Conservation (phyloP, 2,888 invertebrate genomes). For the Quadriops clusia region DNA sequence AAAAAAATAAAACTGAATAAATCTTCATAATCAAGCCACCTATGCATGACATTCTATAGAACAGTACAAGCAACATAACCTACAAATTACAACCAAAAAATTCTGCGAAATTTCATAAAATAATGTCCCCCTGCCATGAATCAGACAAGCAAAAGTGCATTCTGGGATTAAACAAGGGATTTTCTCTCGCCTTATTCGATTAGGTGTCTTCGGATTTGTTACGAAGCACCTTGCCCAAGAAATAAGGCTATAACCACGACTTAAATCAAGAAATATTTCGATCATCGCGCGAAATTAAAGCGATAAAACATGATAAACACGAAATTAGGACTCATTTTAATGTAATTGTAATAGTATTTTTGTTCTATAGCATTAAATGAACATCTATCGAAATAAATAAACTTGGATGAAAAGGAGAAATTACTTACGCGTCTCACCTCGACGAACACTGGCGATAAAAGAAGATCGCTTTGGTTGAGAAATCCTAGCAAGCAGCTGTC, state of each 20-base stretch:
- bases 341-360: conserved; percentile 8
- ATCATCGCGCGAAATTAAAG: conserved; percentile 5
- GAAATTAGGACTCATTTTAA: conserved; percentile 1
- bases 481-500: not conserved
- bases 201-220: conserved; percentile 18
- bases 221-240: conserved; percentile 24
- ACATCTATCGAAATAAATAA: no score
- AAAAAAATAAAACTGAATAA: no score
- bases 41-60: no score
- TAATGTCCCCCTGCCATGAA: conserved; percentile 27
- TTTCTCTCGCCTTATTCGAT: conserved; percentile 27
- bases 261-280: conserved; percentile 11
- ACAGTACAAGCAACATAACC: no score
- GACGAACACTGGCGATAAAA: conserved; percentile 8
- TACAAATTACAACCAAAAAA: no score
- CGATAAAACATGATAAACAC: not conserved
- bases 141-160: conserved; percentile 23
- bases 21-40: no score
- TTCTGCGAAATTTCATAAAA: not conserved
- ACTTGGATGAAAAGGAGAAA: not conserved
- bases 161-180: conserved; percentile 28
- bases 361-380: not conserved
- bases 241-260: conserved; percentile 18
- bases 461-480: conserved; percentile 5
- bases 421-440: conserved; percentile 12